Base-by-base conservation (phyloP, 1,140 invertebrate species). In the Bombus superbus region DNA sequence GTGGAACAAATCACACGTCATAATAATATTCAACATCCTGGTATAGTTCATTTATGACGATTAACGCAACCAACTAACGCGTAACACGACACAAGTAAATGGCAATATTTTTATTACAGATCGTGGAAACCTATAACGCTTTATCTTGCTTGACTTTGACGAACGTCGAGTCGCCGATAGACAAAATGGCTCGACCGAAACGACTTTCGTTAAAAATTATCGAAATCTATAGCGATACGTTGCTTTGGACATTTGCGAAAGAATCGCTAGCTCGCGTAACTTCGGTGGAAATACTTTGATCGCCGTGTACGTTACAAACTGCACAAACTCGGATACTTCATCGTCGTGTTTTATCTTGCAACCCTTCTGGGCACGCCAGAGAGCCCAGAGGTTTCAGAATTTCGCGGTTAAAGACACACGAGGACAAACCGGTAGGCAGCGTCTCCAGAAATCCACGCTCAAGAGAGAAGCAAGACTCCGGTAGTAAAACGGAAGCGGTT, bases 11-110 rank as follows among this genome's bases (percentile, higher is more conserved):
- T 47, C 47, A 15, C 47, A 6, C 1, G 0, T 47, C 44, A 0
- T 18, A 53, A 0, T 18, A 53, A 6, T 8, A 22, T 53, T 53
- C 47, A 8, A 0, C 1, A 22, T 22, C 18, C 18, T 53, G 38
- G 5, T 18, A 2, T 8, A 53, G 18, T 2, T 18, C 1, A 18
- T 53, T 53, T 0, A 6, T 0, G 18, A 53, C 18, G 18, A 1
- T 6, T 2, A 53, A 22, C 47, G 18, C 8, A 53, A 53, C 0
- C 47, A 22, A 53, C 18, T 53, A 53, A 53, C 47, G 1, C 18
- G 18, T 53, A 53, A 22, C 47, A 8, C 1, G 47, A 53, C 47
- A 22, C 2, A 53, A 53, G 47, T 53, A 22, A 53, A 53, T 53
- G 0, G 47, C 47, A 53, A 53, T 53, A 53, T 22, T 22, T 53